These are phyloP conservation scores for Urocynchramus pylzowi DNA, from an alignment of 2,113 vertebrate genomes.

Conservation along the genomic window DNA sequence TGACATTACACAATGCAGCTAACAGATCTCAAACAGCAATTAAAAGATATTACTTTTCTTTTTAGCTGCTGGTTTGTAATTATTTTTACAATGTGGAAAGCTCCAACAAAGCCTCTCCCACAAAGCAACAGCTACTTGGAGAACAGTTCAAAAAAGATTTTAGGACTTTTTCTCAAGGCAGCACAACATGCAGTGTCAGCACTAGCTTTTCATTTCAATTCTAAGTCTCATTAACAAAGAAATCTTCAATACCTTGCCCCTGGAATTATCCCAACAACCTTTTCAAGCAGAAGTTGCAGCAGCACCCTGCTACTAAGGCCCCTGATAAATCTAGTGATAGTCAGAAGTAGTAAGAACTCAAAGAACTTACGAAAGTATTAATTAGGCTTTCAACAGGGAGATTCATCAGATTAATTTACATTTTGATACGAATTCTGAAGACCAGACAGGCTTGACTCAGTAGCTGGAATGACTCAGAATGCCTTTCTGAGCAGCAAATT, in stretches of 20 bases:
- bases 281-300: background rate
- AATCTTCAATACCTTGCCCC: background rate
- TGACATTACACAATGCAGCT: background rate
- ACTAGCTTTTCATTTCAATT: background rate
- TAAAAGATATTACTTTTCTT: background rate
- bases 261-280: background rate
- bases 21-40: background rate
- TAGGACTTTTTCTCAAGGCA: background rate
- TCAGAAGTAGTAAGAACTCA: background rate
- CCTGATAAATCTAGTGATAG: background rate
- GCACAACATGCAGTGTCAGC: background rate
- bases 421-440: background rate
- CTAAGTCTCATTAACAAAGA: background rate
- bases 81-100: background rate
- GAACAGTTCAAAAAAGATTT: background rate
- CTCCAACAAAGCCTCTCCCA: background rate
- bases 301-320: background rate
- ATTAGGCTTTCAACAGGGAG: background rate
- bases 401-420: background rate
- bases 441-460: conserved; percentile 15
- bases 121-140: background rate
- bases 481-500: background rate
- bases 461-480: background rate
- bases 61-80: background rate
- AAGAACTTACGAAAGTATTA: background rate